phyloP scores from a whole-genome alignment of 2,888 invertebrate genomes.

The Apoda limacodes region DNA sequence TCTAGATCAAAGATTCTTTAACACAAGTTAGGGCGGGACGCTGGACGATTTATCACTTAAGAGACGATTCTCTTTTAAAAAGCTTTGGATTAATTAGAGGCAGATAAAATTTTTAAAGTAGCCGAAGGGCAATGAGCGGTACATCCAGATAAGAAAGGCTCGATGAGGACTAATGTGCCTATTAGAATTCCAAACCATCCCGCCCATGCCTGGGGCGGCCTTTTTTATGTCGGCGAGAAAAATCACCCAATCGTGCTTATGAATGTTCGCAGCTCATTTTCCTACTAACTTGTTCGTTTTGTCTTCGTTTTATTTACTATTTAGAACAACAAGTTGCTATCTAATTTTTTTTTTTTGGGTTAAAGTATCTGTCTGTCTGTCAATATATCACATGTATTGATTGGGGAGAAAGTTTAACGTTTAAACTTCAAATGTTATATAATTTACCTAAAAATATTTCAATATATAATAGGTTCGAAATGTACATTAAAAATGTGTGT shows the following conservation, averaged over 20 bases:
- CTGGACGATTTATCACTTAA: conserved; percentile 54
- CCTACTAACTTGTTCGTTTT: too few relatives aligned
- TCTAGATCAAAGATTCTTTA: conserved; percentile 55
- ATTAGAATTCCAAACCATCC: conserved; percentile 37
- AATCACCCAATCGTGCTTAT: conserved; percentile 38
- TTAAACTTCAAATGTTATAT: too few relatives aligned
- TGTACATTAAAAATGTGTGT: too few relatives aligned
- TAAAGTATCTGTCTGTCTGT: too few relatives aligned
- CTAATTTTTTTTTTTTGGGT: too few relatives aligned
- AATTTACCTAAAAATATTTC: too few relatives aligned
- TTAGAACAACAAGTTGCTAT: too few relatives aligned
- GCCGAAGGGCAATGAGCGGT: conserved; percentile 50
- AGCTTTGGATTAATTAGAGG: conserved; percentile 60
- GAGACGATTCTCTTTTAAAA: conserved; percentile 50
- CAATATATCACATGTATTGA: too few relatives aligned
- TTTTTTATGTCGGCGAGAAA: conserved; percentile 37
- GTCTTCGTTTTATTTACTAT: too few relatives aligned
- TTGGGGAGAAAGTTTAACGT: too few relatives aligned
- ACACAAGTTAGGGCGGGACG: conserved; percentile 49
- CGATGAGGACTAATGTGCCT: conserved; percentile 55
- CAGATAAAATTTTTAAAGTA: conserved; percentile 61
- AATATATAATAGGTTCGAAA: too few relatives aligned
- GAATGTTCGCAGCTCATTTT: conserved; percentile 36
- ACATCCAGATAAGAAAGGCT: conserved; percentile 45
- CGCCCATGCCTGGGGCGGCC: conserved; percentile 26